Evolutionary conservation across 37 sponge, comb jelly and placozoan genomes (phyloP), one percentile per base, ranked within the genome.

Genomic region (Diacarnus erythraeanus): DNA sequence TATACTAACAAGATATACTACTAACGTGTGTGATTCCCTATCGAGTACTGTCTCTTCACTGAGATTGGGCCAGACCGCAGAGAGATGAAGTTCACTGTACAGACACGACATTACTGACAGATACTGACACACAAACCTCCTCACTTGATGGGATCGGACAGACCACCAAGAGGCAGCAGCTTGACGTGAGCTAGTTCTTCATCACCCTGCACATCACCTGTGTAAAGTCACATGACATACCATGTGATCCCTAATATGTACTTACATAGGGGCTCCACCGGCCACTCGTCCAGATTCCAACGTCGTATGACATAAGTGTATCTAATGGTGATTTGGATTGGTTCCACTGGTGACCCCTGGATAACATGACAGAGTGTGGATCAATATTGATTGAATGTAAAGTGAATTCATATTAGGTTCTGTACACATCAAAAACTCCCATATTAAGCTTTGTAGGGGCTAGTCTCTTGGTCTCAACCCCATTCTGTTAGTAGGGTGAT

Each of bases 1-100:
- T n/a, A n/a, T n/a, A n/a, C n/a, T n/a, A n/a, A n/a, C n/a, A n/a
- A n/a, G n/a, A 12, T 47, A 12, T 15, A 6, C 9, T 1, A 35
- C 57, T 22, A 79, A 92, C 93, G 74, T 72, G 51, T 92, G 83
- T 41, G 74, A 21, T 18, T 58, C 69, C 22, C 69, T 92, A 69
- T 94, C 93, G 0, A 88, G 72, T 5, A 94, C 83, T 25, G 81
- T 44, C 68, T 91, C 89, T 56, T 94, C 95, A 39, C 89, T 85
- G 21, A 94, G 59, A 31, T 84, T 70, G 26, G 93, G 93, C 95
- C 95, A 94, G 30, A 89, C 54, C 0, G 89, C 73, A 31, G 93
- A 84, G 37, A 94, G 59, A 29, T 92, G 93, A 0, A 94, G 33
- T 51, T 94, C 95, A 38, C 95, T 94, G 64, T 15, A 33, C 40